A percentile compares a stretch with the other conserved stretches of the same genome.
phyloP scores from a whole-genome alignment of 2,888 invertebrate species.

The Caenorhabditis panamensis region DNA sequence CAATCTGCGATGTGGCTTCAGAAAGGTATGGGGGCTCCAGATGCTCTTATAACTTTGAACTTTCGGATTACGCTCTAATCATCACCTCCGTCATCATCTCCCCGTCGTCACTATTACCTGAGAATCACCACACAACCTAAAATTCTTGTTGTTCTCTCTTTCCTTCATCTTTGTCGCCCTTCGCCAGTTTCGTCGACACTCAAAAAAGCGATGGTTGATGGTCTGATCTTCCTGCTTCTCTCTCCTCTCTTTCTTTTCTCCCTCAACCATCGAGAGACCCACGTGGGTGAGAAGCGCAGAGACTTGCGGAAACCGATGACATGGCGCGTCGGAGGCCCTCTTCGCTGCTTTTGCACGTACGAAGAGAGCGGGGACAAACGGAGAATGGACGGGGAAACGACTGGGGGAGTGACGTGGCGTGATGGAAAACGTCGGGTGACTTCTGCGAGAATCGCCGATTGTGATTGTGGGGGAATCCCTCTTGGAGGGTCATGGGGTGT shows the following conservation, averaged over 20 bases:
- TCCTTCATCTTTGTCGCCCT: neutral
- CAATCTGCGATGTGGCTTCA: too few relatives aligned
- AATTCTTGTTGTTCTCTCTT: conserved; percentile 4
- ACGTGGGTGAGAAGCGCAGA: conserved; percentile 56
- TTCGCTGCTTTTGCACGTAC: conserved; percentile 42
- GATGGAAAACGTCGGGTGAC: conserved; percentile 17
- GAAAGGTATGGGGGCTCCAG: too few relatives aligned
- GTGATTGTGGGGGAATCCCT: neutral
- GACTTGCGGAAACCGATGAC: conserved; percentile 40
- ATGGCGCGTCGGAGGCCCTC: conserved; percentile 28
- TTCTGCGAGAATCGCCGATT: conserved; percentile 22
- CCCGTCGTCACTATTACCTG: conserved; percentile 10
- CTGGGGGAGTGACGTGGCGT: neutral
- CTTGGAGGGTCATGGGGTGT: neutral
- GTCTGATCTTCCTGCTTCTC: conserved; percentile 50
- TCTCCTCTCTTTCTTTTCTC: neutral
- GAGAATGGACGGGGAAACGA: neutral
- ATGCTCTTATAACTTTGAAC: too few relatives aligned
- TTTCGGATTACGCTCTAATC: conserved; percentile 16
- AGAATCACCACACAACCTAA: neutral
- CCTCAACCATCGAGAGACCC: conserved; percentile 39
- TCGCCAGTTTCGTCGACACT: conserved; percentile 38
- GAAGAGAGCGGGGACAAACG: conserved; percentile 18
- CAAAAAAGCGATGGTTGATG: conserved; percentile 48
- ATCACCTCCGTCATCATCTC: conserved; percentile 36